A percentile compares a stretch with the other conserved stretches of the same genome.
Evolutionary conservation across 2,797 vertebrate genomes (phyloP).

Genomic region (Erithacus rubecula): DNA sequence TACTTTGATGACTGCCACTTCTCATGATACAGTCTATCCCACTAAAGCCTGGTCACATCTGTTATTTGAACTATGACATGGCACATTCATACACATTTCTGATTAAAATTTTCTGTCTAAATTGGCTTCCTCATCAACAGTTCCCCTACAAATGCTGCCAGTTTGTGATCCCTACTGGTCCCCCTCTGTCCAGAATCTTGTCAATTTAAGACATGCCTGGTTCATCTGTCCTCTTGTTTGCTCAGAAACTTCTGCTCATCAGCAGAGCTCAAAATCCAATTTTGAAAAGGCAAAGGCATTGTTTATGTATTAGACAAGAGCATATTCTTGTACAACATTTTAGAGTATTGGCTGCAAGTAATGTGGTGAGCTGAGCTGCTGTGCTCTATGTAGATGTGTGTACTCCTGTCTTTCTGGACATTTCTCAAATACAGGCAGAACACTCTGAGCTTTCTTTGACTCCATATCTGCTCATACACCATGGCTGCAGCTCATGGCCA

Average conservation of each 20-base stretch:
- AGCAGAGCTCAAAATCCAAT: not conserved
- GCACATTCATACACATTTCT: not conserved
- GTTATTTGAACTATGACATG: not conserved
- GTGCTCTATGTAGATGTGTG: rapidly evolving
- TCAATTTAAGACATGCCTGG: not conserved
- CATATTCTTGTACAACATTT: not conserved
- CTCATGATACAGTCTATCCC: not conserved
- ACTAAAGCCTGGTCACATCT: not conserved
- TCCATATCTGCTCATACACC: not conserved
- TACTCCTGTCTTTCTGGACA: rapidly evolving
- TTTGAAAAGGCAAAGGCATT: not conserved
- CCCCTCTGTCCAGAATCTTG: not conserved
- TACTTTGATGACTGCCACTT: not conserved
- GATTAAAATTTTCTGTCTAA: not conserved
- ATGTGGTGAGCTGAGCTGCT: not conserved
- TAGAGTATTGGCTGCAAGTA: not conserved
- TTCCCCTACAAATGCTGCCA: not conserved
- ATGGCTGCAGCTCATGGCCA: not conserved
- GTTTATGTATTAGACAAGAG: not conserved
- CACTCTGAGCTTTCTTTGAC: not conserved
- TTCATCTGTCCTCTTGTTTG: not conserved
- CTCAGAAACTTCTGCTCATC: not conserved
- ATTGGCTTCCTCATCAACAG: not conserved
- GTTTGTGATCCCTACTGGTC: not conserved
- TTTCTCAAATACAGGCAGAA: not conserved